A percentile compares a stretch with the other conserved stretches of the same genome.
These are phyloP conservation scores for Omphaloscelis lunosa DNA, from an alignment of 2,888 invertebrate species.

Conservation along the genomic window DNA sequence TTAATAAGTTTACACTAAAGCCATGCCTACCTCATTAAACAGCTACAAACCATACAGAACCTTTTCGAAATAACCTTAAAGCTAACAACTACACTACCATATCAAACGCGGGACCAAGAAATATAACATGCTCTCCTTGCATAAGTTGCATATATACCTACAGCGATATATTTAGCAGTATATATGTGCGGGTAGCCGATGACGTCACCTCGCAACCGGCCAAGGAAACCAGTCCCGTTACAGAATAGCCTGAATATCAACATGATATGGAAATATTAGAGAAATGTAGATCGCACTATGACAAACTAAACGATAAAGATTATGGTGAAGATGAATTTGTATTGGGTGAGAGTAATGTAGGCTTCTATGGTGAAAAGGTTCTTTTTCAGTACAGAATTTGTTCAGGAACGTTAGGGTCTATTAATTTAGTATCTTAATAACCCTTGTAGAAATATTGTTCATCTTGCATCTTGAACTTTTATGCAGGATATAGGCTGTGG, in stretches of 20 bases:
- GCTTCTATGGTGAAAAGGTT: too few relatives aligned
- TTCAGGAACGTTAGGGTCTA: background rate
- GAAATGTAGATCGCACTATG: conserved; percentile 27
- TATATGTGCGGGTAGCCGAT: conserved; percentile 35
- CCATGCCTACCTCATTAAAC: background rate
- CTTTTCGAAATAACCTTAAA: background rate
- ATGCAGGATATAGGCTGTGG: too few relatives aligned
- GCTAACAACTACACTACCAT: background rate
- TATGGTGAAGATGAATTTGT: background rate
- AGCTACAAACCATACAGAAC: background rate
- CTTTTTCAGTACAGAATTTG: background rate
- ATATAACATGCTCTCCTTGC: conserved; percentile 60
- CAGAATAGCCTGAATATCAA: conserved; percentile 54
- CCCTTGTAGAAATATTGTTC: background rate
- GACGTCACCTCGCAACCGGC: conserved; percentile 64
- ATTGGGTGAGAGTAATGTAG: too few relatives aligned
- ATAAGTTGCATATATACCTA: conserved; percentile 42
- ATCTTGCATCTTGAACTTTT: background rate
- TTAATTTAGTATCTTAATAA: too few relatives aligned
- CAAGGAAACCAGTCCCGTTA: conserved; percentile 64
- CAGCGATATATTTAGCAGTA: background rate
- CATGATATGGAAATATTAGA: conserved; percentile 34
- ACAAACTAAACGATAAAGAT: background rate
- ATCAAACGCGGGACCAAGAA: conserved; percentile 26
- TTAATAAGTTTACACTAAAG: background rate